Conservation (phyloP, 1,140 invertebrate species). For the Oscheius sp. region DNA sequence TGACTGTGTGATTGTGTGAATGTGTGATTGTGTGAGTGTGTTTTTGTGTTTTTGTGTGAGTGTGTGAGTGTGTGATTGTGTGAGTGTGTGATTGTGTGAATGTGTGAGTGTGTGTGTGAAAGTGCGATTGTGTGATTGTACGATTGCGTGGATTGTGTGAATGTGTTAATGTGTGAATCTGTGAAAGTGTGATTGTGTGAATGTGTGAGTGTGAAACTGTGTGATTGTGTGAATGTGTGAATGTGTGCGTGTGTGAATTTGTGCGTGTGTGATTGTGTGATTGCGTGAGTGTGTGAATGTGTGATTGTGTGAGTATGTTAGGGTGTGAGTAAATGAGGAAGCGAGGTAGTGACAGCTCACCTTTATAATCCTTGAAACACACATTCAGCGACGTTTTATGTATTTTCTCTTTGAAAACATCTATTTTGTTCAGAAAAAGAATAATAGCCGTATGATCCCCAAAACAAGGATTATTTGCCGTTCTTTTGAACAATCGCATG, state of each 20-base stretch:
- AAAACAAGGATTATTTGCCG: constrained; percentile 66
- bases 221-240: constrained; percentile 71
- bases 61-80: constrained; percentile 64
- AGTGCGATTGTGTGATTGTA: no score
- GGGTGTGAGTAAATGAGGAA: no score
- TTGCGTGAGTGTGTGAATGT: no score
- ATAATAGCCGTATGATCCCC: constrained; percentile 63
- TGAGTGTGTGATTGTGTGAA: no score
- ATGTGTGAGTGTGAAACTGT: constrained; percentile 63
- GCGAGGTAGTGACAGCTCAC: constrained; percentile 32
- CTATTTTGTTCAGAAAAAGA: constrained; percentile 66
- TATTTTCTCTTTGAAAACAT: constrained; percentile 65
- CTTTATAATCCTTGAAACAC: constrained; percentile 64
- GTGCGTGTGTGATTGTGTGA: no score
- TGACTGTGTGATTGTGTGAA: constrained; percentile 57
- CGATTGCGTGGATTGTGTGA: not conserved
- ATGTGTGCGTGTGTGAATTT: no score
- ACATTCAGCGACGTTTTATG: constrained; percentile 62
- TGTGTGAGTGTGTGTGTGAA: no score
- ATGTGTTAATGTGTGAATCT: not conserved
- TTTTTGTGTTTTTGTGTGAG: constrained; percentile 69
- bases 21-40: not conserved
- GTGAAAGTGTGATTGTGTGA: not conserved
- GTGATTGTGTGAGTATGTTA: no score
- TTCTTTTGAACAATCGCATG: constrained; percentile 65